Conservation (phyloP, 2,113 vertebrate species). For the Dipodomys ordii region DNA sequence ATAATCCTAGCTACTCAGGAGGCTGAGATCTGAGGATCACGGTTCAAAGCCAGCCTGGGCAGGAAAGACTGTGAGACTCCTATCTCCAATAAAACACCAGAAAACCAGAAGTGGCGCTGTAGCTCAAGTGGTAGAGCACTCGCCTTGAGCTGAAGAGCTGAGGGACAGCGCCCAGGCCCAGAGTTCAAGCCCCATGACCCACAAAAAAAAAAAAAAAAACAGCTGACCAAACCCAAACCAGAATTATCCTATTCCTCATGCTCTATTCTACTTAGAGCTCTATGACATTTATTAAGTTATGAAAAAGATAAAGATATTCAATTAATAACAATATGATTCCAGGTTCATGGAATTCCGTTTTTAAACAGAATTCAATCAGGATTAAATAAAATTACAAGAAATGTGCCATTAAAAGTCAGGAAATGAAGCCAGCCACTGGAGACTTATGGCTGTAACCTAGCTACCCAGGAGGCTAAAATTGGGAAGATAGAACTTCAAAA, state of each 20-base stretch:
- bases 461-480: too few relatives aligned
- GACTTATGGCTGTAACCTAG: neutral
- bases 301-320: neutral
- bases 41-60: too few relatives aligned
- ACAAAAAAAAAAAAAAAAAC: neutral
- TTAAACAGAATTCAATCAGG: slow-evolving; percentile 17
- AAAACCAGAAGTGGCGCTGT: too few relatives aligned
- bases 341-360: neutral
- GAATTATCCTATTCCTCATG: neutral
- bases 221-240: neutral
- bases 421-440: neutral
- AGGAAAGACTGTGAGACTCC: too few relatives aligned
- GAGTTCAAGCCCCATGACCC: too few relatives aligned
- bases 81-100: too few relatives aligned
- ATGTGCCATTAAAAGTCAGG: neutral
- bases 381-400: slow-evolving; percentile 3
- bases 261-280: neutral
- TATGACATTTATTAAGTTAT: neutral
- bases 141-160: too few relatives aligned
- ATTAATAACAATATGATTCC: neutral
- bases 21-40: too few relatives aligned
- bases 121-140: too few relatives aligned
- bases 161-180: too few relatives aligned
- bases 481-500: neutral
- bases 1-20: too few relatives aligned